Evolutionary conservation across 2,113 vertebrate genomes (phyloP).

Genomic region (Myotis brandtii): DNA sequence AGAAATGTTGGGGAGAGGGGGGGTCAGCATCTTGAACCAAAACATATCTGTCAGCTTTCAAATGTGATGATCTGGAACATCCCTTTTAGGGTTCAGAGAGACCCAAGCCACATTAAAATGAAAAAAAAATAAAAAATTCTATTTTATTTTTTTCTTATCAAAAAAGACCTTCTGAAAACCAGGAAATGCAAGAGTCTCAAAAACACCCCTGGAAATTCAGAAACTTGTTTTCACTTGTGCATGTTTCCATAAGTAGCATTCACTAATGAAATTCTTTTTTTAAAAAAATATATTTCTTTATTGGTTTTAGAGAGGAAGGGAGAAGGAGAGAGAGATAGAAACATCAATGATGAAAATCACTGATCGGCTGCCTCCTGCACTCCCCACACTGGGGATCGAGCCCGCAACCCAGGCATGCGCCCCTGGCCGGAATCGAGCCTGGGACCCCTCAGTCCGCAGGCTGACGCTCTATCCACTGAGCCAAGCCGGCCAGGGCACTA

Average conservation of each 20-base stretch:
- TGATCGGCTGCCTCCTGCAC: too few species aligned
- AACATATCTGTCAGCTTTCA: neutral
- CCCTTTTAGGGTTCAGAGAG: neutral
- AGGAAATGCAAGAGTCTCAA: slow-evolving; percentile 17
- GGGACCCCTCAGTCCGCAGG: too few species aligned
- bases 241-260: slow-evolving; percentile 27
- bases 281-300: too few species aligned
- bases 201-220: neutral
- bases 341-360: too few species aligned
- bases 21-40: neutral
- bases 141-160: neutral
- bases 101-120: neutral
- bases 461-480: too few species aligned
- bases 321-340: too few species aligned
- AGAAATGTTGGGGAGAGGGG: neutral
- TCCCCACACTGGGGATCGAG: too few species aligned
- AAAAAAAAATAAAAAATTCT: neutral
- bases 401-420: too few species aligned
- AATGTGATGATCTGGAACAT: neutral
- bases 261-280: slow-evolving; percentile 53
- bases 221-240: neutral
- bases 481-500: too few species aligned
- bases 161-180: neutral
- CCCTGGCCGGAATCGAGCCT: too few species aligned
- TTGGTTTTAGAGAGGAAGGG: too few species aligned